Conservation (phyloP, 2,888 invertebrate genomes). For the Conistra vaccinii region DNA sequence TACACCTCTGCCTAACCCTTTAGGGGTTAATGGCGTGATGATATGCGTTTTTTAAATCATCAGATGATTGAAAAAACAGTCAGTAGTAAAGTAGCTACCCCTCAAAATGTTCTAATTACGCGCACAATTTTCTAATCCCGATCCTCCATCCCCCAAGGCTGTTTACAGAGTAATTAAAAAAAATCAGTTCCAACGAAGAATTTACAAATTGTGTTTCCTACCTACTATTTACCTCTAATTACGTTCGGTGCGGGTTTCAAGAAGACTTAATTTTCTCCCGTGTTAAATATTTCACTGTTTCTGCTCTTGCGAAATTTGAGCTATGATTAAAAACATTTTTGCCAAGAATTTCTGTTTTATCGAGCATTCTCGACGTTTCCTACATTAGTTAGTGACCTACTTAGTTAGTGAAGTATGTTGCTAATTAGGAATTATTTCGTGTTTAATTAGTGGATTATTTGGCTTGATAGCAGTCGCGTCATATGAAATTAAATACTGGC, state of each 20-base stretch:
- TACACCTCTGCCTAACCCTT: no score
- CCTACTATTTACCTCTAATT: constrained; percentile 49
- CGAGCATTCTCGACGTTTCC: background rate
- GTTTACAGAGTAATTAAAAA: constrained; percentile 32
- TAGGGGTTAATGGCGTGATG: no score
- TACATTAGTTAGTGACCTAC: background rate
- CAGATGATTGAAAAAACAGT: background rate
- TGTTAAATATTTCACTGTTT: constrained; percentile 54
- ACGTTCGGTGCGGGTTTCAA: constrained; percentile 43
- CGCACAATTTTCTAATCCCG: background rate
- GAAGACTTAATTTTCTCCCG: constrained; percentile 42
- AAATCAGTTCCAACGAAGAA: constrained; percentile 27
- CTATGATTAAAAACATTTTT: constrained; percentile 23
- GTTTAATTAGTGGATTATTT: background rate
- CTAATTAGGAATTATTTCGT: constrained; percentile 11
- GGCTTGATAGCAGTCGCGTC: background rate
- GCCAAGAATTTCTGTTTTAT: background rate
- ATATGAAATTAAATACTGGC: background rate
- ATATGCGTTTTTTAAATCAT: no score
- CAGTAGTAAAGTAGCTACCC: background rate
- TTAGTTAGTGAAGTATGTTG: background rate
- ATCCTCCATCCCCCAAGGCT: background rate
- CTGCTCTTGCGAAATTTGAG: constrained; percentile 24
- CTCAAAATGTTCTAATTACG: constrained; percentile 1
- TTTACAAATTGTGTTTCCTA: constrained; percentile 36